Conservation (phyloP, 2,888 invertebrate genomes). For the Agapetus fuscipes region DNA sequence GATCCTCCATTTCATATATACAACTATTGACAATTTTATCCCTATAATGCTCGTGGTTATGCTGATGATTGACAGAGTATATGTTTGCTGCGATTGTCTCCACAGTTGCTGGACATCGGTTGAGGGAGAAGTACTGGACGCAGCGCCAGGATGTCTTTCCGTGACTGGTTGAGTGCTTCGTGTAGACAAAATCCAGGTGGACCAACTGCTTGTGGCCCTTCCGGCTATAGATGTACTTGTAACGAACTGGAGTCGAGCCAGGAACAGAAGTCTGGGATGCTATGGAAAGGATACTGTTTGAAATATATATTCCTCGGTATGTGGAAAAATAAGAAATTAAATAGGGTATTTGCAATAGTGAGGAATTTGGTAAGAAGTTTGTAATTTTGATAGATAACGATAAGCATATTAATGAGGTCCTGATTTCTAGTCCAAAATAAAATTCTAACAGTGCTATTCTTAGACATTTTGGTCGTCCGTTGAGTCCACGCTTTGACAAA, state of each 20-base stretch:
- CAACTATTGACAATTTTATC: constrained; percentile 40
- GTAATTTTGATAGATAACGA: too few relatives aligned
- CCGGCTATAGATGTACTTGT: constrained; percentile 44
- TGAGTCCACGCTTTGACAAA: too few relatives aligned
- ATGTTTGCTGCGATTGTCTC: constrained; percentile 44
- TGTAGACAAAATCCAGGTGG: constrained; percentile 45
- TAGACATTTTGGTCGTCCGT: too few relatives aligned
- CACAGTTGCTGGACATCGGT: constrained; percentile 43
- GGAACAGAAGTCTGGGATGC: too few relatives aligned
- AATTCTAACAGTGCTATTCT: too few relatives aligned
- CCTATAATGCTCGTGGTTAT: constrained; percentile 42
- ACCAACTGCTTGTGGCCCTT: constrained; percentile 46
- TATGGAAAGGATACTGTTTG: too few relatives aligned
- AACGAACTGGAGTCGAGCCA: constrained; percentile 31
- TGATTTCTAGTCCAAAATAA: too few relatives aligned
- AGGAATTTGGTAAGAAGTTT: too few relatives aligned
- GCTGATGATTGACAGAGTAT: constrained; percentile 41
- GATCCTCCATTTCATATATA: constrained; percentile 38
- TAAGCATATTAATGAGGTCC: too few relatives aligned
- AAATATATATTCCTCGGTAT: too few relatives aligned
- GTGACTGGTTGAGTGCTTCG: constrained; percentile 44
- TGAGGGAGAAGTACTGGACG: constrained; percentile 44
- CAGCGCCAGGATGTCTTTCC: constrained; percentile 46
- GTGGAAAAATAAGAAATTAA: too few relatives aligned
- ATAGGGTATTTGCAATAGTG: too few relatives aligned